Conservation (phyloP, 2,797 vertebrate species). For the Acridotheres tristis region DNA sequence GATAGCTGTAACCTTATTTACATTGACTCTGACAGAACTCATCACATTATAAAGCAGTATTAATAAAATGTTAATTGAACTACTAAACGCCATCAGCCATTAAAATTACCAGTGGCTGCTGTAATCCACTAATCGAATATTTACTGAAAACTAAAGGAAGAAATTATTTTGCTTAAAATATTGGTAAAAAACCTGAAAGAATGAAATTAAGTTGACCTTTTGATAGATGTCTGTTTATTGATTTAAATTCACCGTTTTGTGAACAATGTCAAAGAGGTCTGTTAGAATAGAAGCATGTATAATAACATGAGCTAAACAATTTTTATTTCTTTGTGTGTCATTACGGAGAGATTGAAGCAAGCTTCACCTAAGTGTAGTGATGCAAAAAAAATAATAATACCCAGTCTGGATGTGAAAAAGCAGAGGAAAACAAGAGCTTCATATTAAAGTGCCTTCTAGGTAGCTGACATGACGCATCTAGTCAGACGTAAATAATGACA, state of each 20-base stretch:
- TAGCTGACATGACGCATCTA: conserved; percentile 99
- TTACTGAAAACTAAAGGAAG: conserved; percentile 37
- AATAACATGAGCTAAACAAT: conserved; percentile 83
- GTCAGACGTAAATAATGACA: conserved; percentile 99
- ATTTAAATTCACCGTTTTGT: conserved; percentile 76
- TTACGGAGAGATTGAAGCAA: conserved; percentile 89
- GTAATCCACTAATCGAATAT: neutral
- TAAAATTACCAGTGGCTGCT: neutral
- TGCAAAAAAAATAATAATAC: conserved; percentile 96
- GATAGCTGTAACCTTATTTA: conserved; percentile 70
- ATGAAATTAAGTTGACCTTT: conserved; percentile 81
- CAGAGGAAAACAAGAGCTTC: conserved; percentile 82
- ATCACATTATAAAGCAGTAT: conserved; percentile 24
- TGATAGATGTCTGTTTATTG: conserved; percentile 80
- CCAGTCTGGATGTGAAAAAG: conserved; percentile 83
- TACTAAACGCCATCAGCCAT: conserved; percentile 18
- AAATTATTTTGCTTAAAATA: conserved; percentile 64
- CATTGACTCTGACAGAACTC: conserved; percentile 32
- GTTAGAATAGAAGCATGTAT: conserved; percentile 84
- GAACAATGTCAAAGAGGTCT: conserved; percentile 63
- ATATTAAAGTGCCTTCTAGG: conserved; percentile 94
- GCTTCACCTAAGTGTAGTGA: conserved; percentile 96
- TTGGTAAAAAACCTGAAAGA: conserved; percentile 45
- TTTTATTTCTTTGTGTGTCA: conserved; percentile 87
- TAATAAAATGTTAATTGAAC: conserved; percentile 53